These are phyloP conservation scores for Steinernema carpocapsae DNA, from an alignment of 2,888 invertebrate genomes.

Conservation along the genomic window DNA sequence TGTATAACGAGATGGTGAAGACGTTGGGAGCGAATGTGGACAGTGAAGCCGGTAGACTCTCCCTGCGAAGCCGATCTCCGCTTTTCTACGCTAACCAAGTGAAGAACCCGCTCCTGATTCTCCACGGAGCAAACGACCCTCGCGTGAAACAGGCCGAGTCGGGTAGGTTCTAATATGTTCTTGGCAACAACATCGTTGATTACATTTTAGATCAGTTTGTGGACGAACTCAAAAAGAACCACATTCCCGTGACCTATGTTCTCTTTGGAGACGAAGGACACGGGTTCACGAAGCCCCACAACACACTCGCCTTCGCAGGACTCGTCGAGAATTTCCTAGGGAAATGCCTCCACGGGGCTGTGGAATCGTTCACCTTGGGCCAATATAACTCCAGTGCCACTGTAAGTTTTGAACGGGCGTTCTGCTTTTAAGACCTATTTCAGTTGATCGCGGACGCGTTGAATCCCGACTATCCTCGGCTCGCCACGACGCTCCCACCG, in stretches of 20 bases:
- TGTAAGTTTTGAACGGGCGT: conserved; percentile 44
- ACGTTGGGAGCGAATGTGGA: conserved; percentile 55
- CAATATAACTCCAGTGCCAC: conserved; percentile 65
- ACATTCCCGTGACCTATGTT: conserved; percentile 66
- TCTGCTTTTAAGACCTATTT: neutral
- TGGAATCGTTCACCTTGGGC: conserved; percentile 61
- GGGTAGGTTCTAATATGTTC: conserved; percentile 38
- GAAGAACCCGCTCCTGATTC: conserved; percentile 64
- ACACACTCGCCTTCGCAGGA: conserved; percentile 62
- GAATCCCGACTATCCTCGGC: neutral
- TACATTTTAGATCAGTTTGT: conserved; percentile 61
- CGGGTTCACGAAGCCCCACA: conserved; percentile 59
- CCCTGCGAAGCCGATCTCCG: conserved; percentile 63
- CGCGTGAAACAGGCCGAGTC: conserved; percentile 66
- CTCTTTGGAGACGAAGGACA: conserved; percentile 68
- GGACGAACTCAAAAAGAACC: conserved; percentile 60
- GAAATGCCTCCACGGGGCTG: conserved; percentile 59
- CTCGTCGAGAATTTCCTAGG: conserved; percentile 66
- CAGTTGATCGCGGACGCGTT: conserved; percentile 25
- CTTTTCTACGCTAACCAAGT: conserved; percentile 66
- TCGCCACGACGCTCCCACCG: neutral
- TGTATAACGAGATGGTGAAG: conserved; percentile 65
- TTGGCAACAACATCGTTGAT: neutral
- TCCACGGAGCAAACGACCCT: conserved; percentile 68
- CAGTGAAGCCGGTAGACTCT: conserved; percentile 53